Evolutionary conservation across 2,888 invertebrate genomes (phyloP).

Genomic region (Sycophila texana): DNA sequence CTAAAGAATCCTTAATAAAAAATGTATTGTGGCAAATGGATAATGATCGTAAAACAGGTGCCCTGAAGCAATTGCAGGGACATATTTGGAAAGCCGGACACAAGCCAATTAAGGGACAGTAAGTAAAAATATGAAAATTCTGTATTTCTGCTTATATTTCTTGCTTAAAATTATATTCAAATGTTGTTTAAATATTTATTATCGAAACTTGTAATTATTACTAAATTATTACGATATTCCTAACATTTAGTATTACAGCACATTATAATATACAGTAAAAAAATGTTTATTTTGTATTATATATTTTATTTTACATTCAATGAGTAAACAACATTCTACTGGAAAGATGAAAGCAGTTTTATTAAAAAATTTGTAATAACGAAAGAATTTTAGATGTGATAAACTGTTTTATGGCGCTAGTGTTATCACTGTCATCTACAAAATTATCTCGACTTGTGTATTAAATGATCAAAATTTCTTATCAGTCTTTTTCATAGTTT

Average conservation of each 20-base stretch:
- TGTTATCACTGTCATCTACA: constrained; percentile 20
- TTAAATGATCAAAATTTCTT: neutral
- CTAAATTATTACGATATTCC: neutral
- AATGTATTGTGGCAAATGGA: constrained; percentile 90
- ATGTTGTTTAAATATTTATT: neutral
- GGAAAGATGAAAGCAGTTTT: no score
- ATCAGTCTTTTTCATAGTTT: no score
- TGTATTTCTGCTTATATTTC: neutral
- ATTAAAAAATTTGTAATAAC: no score
- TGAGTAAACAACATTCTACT: no score
- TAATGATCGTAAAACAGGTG: constrained; percentile 85
- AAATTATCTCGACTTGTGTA: constrained; percentile 1
- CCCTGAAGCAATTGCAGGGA: constrained; percentile 93
- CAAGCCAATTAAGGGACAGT: constrained; percentile 90
- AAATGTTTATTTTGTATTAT: no score
- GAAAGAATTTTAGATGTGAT: no score
- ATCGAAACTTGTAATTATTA: neutral
- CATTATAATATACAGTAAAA: no score
- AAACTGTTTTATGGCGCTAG: neutral
- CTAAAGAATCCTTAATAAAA: constrained; percentile 81
- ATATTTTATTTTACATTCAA: no score
- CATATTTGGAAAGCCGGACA: constrained; percentile 93
- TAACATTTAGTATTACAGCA: neutral
- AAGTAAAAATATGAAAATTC: constrained; percentile 77
- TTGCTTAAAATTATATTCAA: no score